Evolutionary conservation across 2,797 vertebrate species (phyloP), one percentile per base, ranked within the genome.

Genomic region (Fratercula arctica): DNA sequence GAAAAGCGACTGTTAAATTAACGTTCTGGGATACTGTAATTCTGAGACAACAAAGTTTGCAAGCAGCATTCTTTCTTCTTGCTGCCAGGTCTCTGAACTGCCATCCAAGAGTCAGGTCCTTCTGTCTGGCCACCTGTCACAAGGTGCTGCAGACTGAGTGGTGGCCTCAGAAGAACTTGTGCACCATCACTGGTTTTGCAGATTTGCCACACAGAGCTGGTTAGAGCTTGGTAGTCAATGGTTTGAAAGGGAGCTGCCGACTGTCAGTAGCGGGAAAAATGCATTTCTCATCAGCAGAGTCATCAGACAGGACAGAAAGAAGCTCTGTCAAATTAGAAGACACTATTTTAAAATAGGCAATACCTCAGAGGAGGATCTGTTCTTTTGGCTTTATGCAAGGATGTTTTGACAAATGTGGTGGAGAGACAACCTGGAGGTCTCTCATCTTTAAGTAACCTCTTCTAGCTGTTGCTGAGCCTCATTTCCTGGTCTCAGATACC

Each of bases 51-150:
- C 16, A 63, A 85, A 89, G 54, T 83, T 87, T 66, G 69, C 1
- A 2, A 60, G 75, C 39, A 59, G 31, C 31, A 28, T n/a, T 46
- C 64, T 74, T 74, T 67, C 70, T 46, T 54, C 33, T 37, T 61
- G 33, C 39, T 81, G 83, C 82, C 81, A 87, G 50, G 24, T 75
- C 56, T 90, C 64, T 80, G 81, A 85, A 60, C 43, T 70, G 81
- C 54, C 0, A 0, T n/a, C 35, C 24, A 37, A 93, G 61, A 94
- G 39, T 61, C 84, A 87, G 29, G 73, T 81, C 95, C 93, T 94
- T 90, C 89, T 95, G 92, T 72, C 95, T 92, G 66, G 61, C 96
- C 93, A 96, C 89, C 93, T 93, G 93, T 93, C 92, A 91, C 0
- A 3, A 87, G 64, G 69, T 66, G 46, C 66, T 81, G 50, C 60